Evolutionary conservation across 64 coral and sea anemone genomes (phyloP), one percentile per base, ranked within the genome.

Genomic region (Pachyseris speciosa): DNA sequence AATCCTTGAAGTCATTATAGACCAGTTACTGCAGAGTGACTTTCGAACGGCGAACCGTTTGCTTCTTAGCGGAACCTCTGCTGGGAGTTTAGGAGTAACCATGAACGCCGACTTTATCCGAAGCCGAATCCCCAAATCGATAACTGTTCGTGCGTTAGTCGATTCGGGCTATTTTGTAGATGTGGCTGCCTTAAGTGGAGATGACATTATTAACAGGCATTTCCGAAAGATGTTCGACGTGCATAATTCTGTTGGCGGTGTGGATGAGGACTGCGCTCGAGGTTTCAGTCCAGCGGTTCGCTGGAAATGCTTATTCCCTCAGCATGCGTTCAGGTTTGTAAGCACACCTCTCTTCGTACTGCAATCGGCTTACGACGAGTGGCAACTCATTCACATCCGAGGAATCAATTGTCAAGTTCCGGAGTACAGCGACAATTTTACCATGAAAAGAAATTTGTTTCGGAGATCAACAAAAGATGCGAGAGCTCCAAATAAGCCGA

Each of bases 141-240:
- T 88, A 26, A 80, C 90, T 36, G 90, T 99, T 43, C 97, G 97
- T 43, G 97, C 94, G 5, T 60, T 99, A n/a, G 61, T 91, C 42
- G 97, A 99, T 53, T 89, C 93, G 27, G 97, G 97, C 3, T 99
- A 99, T 71, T 99, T 99, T 15, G 87, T 95, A n/a, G 97, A 99
- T 42, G 75, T 93, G 24, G 67, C 94, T 25, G 77, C 97, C 5
- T 12, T 87, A 42, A 78, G 86, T 40, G 93, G 94, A 7, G 86
- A 52, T 9, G 80, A 95, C 22, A 90, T 89, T 16, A 93, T 95
- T 20, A 95, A 95, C 42, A 86, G 42, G 51, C 89, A 90, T 66
- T 99, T 99, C 24, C 80, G 55, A 32, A 79, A 89, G 49, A 99
- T 99, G 94, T 88, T 99, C 68, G 73, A 69, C 27, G 86, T 95